phyloP scores from a whole-genome alignment of 2,888 invertebrate genomes.

The Erebia aethiops region DNA sequence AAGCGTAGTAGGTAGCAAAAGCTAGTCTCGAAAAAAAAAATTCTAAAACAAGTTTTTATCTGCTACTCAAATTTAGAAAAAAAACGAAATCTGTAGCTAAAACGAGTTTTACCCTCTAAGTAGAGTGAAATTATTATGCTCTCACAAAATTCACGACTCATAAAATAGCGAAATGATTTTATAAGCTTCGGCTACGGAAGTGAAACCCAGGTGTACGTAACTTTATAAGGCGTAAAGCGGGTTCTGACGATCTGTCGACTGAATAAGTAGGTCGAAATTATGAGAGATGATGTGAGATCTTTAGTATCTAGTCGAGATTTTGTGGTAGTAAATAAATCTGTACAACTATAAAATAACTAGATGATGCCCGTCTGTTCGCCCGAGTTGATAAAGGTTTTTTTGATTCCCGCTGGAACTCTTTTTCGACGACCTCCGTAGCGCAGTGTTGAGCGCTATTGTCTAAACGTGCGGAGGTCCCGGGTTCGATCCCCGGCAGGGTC shows the following conservation, averaged over 20 bases:
- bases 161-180: conserved; percentile 5
- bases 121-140: not conserved
- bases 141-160: conserved; percentile 4
- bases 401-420: too few species aligned
- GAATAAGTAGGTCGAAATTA: conserved; percentile 32
- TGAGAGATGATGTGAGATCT: conserved; percentile 23
- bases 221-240: conserved; percentile 26
- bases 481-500: too few species aligned
- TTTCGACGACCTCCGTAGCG: too few species aligned
- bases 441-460: too few species aligned
- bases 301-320: not conserved
- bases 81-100: not conserved
- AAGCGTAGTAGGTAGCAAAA: too few species aligned
- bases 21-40: too few species aligned
- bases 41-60: too few species aligned
- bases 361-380: too few species aligned
- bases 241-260: conserved; percentile 12
- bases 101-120: not conserved
- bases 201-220: conserved; percentile 29
- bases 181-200: conserved; percentile 4
- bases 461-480: too few species aligned
- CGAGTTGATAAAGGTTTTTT: too few species aligned
- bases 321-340: not conserved
- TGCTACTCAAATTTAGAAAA: too few species aligned
- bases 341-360: not conserved